Evolutionary conservation across 1,140 invertebrate genomes (phyloP).

Genomic region (Eciton burchellii): DNA sequence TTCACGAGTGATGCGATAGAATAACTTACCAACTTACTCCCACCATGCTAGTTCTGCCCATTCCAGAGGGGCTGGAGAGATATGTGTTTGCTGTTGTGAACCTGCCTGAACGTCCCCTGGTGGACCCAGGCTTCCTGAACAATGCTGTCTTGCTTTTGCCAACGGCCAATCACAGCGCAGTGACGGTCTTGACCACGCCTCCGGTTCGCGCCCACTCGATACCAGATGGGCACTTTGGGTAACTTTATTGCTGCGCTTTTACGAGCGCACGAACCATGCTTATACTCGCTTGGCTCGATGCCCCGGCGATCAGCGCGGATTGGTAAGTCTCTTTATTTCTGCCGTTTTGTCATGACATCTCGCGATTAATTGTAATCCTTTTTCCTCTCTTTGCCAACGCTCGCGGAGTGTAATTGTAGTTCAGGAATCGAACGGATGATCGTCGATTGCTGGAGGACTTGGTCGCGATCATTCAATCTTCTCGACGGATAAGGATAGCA

Average conservation of each 20-base stretch:
- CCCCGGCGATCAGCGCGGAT: background rate
- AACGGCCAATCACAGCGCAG: conserved; percentile 21
- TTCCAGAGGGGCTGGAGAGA: background rate
- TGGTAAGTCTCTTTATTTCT: background rate
- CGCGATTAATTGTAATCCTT: background rate
- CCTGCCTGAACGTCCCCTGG: background rate
- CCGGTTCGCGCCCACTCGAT: conserved; percentile 34
- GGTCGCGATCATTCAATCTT: no score
- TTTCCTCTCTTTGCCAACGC: background rate
- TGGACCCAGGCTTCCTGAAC: conserved; percentile 13
- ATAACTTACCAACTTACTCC: conserved; percentile 67
- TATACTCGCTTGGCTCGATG: background rate
- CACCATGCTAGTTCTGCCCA: conserved; percentile 30
- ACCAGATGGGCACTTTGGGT: conserved; percentile 17
- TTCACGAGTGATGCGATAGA: conserved; percentile 36
- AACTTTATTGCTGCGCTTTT: conserved; percentile 57
- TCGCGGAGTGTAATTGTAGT: no score
- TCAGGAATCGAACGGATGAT: background rate
- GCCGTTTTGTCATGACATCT: background rate
- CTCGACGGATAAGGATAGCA: no score
- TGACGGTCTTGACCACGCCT: conserved; percentile 40
- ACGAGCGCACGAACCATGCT: conserved; percentile 43
- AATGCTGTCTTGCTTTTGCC: conserved; percentile 21
- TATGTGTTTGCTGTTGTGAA: background rate
- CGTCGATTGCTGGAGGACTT: no score